A percentile compares a stretch with the other conserved stretches of the same genome.
Evolutionary conservation across 2,888 invertebrate species (phyloP).

Genomic region (Heteromurus nitidus): DNA sequence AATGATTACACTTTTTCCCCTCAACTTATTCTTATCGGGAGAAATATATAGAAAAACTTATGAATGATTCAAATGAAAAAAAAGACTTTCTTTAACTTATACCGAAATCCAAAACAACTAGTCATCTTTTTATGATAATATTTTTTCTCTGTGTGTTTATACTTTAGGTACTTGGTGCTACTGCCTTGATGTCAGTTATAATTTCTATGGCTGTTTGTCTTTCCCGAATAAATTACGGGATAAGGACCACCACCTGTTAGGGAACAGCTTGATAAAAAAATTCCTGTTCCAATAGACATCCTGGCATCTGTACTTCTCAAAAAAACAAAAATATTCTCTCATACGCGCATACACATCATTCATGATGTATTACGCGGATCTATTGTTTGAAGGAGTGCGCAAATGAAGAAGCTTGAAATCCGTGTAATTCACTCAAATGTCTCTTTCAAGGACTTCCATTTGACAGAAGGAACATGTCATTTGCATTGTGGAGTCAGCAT

Average conservation of each 20-base stretch:
- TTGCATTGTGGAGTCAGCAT: slow-evolving; percentile 26
- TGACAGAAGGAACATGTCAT: slow-evolving; percentile 47
- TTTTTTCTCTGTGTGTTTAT: neutral
- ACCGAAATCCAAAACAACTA: neutral
- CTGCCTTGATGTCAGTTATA: slow-evolving; percentile 49
- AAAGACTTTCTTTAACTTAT: no score
- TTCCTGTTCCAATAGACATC: slow-evolving; percentile 60
- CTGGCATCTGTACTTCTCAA: slow-evolving; percentile 47
- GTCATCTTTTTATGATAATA: slow-evolving; percentile 18
- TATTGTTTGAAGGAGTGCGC: slow-evolving; percentile 46
- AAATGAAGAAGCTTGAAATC: slow-evolving; percentile 63
- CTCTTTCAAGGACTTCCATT: slow-evolving; percentile 57
- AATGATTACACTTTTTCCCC: neutral
- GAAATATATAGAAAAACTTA: no score
- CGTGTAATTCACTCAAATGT: slow-evolving; percentile 65
- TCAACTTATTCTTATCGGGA: no score
- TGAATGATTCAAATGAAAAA: no score
- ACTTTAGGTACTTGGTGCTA: no score
- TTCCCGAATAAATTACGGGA: slow-evolving; percentile 61
- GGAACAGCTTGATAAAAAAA: slow-evolving; percentile 56
- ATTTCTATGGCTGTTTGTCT: slow-evolving; percentile 54
- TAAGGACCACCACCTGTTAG: slow-evolving; percentile 63
- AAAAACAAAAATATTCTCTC: neutral
- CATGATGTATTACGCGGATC: neutral
- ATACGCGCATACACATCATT: no score